Evolutionary conservation across 2,113 vertebrate genomes (phyloP).

Genomic region (Ailuropoda melanoleuca): DNA sequence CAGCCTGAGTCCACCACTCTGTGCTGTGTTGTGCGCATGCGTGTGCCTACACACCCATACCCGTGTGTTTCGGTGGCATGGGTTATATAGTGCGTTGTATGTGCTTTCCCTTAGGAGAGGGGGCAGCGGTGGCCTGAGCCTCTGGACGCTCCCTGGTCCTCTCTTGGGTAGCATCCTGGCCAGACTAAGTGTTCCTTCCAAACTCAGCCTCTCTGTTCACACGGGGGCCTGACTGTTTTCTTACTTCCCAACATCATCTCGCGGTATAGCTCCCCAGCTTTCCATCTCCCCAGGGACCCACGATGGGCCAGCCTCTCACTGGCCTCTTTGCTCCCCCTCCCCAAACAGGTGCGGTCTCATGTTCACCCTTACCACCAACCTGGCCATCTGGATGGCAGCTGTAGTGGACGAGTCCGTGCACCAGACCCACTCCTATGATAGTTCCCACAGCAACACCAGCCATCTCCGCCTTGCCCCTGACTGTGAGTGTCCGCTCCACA

Average conservation of each 20-base stretch:
- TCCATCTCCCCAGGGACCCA: not conserved
- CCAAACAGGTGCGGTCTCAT: constrained; percentile 92
- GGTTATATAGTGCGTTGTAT: fast-evolving
- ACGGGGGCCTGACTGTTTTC: not conserved
- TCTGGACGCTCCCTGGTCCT: not conserved
- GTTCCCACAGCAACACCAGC: constrained; percentile 15
- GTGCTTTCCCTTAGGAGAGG: not conserved
- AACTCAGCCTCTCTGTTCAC: not conserved
- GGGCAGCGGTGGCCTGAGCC: not conserved
- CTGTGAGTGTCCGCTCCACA: constrained; percentile 53
- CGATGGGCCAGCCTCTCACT: not conserved
- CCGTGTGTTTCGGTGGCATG: not conserved
- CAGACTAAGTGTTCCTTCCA: not conserved
- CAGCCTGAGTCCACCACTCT: not conserved
- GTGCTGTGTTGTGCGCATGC: not conserved
- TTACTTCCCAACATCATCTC: not conserved
- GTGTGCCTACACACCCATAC: too few species aligned
- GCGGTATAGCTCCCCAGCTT: too few species aligned
- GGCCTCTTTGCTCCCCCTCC: not conserved
- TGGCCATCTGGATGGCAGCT: constrained; percentile 93
- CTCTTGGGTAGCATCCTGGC: not conserved
- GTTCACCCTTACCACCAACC: constrained; percentile 93
- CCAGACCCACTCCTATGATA: constrained; percentile 82
- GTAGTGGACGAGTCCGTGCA: constrained; percentile 96
- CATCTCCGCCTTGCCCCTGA: not conserved